These are phyloP conservation scores for Tribolium freemani DNA, from an alignment of 2,888 invertebrate genomes.

Conservation along the genomic window DNA sequence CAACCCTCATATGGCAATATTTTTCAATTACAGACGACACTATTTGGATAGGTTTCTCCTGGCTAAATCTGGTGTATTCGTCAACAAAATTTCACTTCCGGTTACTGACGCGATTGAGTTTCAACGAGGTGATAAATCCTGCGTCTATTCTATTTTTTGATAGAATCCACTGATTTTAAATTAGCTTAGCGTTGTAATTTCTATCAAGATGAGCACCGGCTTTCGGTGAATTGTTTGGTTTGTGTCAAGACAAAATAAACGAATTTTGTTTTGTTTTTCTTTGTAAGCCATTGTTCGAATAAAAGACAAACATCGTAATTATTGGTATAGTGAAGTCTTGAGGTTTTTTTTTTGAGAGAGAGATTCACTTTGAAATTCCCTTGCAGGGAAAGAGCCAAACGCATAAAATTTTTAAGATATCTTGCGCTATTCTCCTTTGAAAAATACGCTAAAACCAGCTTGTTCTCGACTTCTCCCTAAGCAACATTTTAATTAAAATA, in stretches of 20 bases:
- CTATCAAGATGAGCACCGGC: not conserved
- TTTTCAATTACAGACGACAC: not conserved
- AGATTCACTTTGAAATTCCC: not conserved
- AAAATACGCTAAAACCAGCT: not conserved
- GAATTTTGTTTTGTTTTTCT: constrained; percentile 12
- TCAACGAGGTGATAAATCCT: constrained; percentile 8
- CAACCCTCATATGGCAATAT: not conserved
- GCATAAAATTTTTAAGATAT: not conserved
- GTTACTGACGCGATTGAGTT: not conserved
- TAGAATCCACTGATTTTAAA: not conserved
- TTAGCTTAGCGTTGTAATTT: not conserved
- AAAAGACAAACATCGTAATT: constrained; percentile 8
- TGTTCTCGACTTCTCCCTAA: no score
- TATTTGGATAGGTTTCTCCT: not conserved
- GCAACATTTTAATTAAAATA: no score
- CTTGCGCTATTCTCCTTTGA: not conserved
- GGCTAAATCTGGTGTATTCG: constrained; percentile 1
- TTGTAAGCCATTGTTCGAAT: constrained; percentile 1
- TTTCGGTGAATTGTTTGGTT: not conserved
- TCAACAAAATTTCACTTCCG: constrained; percentile 11
- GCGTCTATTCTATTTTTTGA: constrained; percentile 1
- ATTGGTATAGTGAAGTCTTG: not conserved
- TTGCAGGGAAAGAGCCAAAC: not conserved
- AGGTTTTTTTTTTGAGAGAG: not conserved
- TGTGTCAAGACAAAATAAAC: not conserved